phyloP scores from a whole-genome alignment of 2,797 vertebrate species.

The Atherinosoma microstoma region DNA sequence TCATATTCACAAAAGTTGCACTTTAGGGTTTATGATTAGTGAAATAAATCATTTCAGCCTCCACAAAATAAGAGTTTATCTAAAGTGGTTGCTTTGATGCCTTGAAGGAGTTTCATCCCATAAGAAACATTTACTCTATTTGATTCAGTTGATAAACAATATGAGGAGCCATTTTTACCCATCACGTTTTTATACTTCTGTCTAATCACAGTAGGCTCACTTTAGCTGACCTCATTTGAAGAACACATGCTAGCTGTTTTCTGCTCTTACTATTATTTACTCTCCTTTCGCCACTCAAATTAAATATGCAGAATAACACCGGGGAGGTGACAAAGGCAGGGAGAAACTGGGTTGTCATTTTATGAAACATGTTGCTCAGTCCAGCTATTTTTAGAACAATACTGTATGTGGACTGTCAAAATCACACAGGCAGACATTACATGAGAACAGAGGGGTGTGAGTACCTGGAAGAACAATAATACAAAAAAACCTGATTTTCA shows the following conservation, averaged over 20 bases:
- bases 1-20: no score
- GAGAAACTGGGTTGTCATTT: constrained; percentile 4
- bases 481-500: constrained; percentile 6
- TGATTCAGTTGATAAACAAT: constrained; percentile 1
- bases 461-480: background rate
- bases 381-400: background rate
- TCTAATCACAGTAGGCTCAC: constrained; percentile 6
- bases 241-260: constrained; percentile 3
- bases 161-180: constrained; percentile 1
- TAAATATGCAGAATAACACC: constrained; percentile 13
- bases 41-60: no score
- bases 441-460: background rate
- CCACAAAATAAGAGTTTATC: background rate
- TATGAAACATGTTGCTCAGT: background rate
- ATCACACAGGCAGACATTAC: constrained; percentile 1
- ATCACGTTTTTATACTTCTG: background rate
- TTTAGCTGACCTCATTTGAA: constrained; percentile 17
- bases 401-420: constrained; percentile 3
- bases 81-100: background rate
- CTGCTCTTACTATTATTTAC: background rate
- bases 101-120: background rate
- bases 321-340: background rate
- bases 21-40: no score
- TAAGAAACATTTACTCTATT: background rate
- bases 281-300: constrained; percentile 6